A percentile compares a stretch with the other conserved stretches of the same genome.
phyloP scores from a whole-genome alignment of 2,888 invertebrate species.

The Seira ritae region DNA sequence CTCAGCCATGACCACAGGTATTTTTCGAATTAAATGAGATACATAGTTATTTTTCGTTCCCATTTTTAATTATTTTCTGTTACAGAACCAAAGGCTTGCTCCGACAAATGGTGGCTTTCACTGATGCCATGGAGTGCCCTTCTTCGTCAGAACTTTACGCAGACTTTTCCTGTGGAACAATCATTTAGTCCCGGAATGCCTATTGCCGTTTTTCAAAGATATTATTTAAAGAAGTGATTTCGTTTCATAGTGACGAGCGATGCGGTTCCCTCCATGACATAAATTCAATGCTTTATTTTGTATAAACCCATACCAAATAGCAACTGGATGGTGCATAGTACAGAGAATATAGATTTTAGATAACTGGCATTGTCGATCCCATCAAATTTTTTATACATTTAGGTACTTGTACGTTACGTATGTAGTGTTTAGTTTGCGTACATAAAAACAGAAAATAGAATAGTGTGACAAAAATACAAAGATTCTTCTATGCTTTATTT shows the following conservation, averaged over 20 bases:
- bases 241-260: not conserved
- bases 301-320: not conserved
- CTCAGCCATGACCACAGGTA: conserved; percentile 76
- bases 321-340: not conserved
- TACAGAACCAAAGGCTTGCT: conserved; percentile 71
- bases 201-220: not conserved
- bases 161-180: conserved; percentile 70
- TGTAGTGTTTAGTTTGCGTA: too few species aligned
- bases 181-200: conserved; percentile 52
- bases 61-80: too few species aligned
- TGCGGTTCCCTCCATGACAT: not conserved
- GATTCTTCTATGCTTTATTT: too few species aligned
- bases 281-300: not conserved
- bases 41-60: too few species aligned
- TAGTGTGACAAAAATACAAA: too few species aligned
- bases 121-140: conserved; percentile 71
- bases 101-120: conserved; percentile 72
- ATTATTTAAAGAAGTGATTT: not conserved
- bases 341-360: too few species aligned
- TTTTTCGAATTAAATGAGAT: too few species aligned
- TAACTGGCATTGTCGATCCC: too few species aligned
- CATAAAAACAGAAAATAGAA: too few species aligned
- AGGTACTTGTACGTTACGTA: too few species aligned
- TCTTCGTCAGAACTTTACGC: conserved; percentile 69
- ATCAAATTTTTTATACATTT: too few species aligned